Conservation (phyloP, 2,113 vertebrate species). For the Stigmatopora argus region DNA sequence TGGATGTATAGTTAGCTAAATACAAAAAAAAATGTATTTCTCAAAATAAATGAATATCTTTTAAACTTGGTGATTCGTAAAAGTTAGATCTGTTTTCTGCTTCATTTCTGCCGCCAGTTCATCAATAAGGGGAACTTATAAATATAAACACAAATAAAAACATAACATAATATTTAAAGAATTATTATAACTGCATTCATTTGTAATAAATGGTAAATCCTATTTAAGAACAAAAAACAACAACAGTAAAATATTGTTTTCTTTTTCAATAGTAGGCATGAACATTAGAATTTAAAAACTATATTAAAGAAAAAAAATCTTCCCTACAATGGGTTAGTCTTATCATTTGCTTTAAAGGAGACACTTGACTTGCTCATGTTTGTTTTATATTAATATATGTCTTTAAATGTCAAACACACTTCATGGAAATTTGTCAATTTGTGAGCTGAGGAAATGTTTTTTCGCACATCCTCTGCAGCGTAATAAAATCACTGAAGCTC, state of each 20-base stretch:
- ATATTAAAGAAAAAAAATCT: background rate
- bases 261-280: background rate
- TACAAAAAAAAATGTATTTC: background rate
- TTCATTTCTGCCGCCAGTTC: too few species aligned
- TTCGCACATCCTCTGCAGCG: conserved; percentile 23
- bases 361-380: conserved; percentile 3
- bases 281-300: background rate
- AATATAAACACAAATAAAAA: too few species aligned
- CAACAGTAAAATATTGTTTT: background rate
- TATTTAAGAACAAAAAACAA: background rate
- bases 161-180: too few species aligned
- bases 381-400: conserved; percentile 8
- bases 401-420: conserved; percentile 11
- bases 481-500: conserved; percentile 33
- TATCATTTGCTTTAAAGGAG: background rate
- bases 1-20: background rate
- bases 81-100: background rate
- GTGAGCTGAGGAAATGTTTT: conserved; percentile 23
- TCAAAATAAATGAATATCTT: background rate
- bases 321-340: background rate
- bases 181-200: too few species aligned
- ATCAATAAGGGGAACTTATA: too few species aligned
- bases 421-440: conserved; percentile 34
- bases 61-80: background rate
- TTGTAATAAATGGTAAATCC: too few species aligned